Conservation (phyloP, 2,113 vertebrate genomes). For the Syngnathus typhle region DNA sequence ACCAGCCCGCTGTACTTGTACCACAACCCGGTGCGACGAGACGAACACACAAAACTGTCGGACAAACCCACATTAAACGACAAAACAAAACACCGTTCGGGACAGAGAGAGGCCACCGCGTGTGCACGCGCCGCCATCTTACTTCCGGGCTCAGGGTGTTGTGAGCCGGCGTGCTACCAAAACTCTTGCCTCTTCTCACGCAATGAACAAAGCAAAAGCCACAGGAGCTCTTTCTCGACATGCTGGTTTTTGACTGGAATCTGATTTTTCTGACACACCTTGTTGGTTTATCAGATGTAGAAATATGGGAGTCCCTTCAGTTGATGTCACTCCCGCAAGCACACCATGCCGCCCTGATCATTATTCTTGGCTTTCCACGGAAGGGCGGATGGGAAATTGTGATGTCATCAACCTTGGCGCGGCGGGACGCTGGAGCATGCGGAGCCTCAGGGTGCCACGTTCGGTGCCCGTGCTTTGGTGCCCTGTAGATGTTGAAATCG, state of each 20-base stretch:
- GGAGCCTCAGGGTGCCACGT: conserved; percentile 60
- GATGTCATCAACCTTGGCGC: conserved; percentile 72
- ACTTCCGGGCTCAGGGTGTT: too few relatives aligned
- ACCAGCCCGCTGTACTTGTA: too few relatives aligned
- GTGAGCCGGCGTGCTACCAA: too few relatives aligned
- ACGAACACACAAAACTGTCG: too few relatives aligned
- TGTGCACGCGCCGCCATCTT: too few relatives aligned
- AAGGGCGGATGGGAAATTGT: conserved; percentile 66
- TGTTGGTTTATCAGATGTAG: neutral
- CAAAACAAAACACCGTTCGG: too few relatives aligned
- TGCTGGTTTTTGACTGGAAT: neutral
- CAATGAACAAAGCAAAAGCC: too few relatives aligned
- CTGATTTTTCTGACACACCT: neutral
- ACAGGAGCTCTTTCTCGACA: too few relatives aligned
- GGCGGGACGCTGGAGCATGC: conserved; percentile 59
- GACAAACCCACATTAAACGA: too few relatives aligned
- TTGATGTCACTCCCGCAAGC: conserved; percentile 57
- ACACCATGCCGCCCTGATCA: conserved; percentile 24
- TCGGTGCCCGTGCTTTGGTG: conserved; percentile 63
- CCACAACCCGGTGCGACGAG: too few relatives aligned
- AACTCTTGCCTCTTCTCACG: too few relatives aligned
- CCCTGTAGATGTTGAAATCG: conserved; percentile 91
- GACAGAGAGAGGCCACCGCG: too few relatives aligned
- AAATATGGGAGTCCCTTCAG: conserved; percentile 59
- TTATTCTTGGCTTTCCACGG: conserved; percentile 41